Percentiles rank a stretch among this genome's conserved stretches.
Conservation (phyloP, 2,113 vertebrate species). For the Myrmophylax atrothorax region DNA sequence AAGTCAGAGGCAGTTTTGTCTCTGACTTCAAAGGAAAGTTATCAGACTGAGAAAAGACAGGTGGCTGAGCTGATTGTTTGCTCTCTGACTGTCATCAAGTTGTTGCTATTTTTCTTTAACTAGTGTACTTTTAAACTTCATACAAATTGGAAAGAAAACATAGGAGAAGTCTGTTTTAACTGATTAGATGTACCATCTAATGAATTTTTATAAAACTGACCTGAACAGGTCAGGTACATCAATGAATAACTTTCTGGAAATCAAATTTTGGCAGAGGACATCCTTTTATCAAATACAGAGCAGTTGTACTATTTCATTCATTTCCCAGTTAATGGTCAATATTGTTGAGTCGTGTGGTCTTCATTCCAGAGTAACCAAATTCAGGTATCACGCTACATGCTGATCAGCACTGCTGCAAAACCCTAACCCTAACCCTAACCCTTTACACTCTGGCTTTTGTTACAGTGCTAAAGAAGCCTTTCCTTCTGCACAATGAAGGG, state of each 20-base stretch:
- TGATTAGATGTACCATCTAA: neutral
- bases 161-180: neutral
- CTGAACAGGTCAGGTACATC: neutral
- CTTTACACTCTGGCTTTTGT: neutral
- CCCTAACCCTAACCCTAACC: no score
- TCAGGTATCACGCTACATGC: neutral
- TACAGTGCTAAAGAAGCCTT: neutral
- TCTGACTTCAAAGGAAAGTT: neutral
- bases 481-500: neutral
- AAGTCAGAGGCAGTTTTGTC: neutral
- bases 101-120: neutral
- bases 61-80: neutral
- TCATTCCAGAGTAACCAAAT: neutral
- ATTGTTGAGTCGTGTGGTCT: neutral
- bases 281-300: neutral
- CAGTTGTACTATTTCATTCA: neutral
- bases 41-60: neutral
- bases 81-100: neutral
- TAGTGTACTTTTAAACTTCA: neutral
- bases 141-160: neutral
- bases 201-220: neutral
- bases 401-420: neutral
- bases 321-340: neutral
- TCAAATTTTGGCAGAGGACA: neutral
- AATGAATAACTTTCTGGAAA: neutral